A percentile compares a stretch with the other conserved stretches of the same genome.
Conservation (phyloP, 1,140 invertebrate species). For the Glossosoma conforme region DNA sequence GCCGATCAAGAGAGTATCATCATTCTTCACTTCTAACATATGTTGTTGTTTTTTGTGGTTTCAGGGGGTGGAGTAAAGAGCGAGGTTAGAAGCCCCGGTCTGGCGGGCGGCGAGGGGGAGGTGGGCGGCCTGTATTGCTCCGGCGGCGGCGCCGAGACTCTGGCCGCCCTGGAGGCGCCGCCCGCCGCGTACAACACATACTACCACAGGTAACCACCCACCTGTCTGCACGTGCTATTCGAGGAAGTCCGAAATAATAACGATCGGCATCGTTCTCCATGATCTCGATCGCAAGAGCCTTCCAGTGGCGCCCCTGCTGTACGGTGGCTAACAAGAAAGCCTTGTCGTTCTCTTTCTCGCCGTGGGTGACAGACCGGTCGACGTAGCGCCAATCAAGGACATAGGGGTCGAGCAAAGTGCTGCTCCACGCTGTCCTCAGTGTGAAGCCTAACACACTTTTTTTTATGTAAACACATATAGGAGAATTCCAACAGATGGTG, state of each 20-base stretch:
- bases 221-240: too few relatives aligned
- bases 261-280: background rate
- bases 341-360: background rate
- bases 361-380: background rate
- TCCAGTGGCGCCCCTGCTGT: background rate
- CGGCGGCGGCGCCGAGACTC: conserved; percentile 25
- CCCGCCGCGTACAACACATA: conserved; percentile 61
- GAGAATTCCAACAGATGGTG: too few relatives aligned
- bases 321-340: background rate
- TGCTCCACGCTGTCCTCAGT: too few relatives aligned
- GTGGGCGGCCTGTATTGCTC: conserved; percentile 20
- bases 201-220: conserved; percentile 59
- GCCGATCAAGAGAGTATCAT: background rate
- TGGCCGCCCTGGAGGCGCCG: conserved; percentile 45
- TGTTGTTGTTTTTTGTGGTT: background rate
- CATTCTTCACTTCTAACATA: background rate
- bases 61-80: conserved; percentile 47
- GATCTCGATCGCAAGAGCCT: background rate
- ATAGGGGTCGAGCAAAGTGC: too few relatives aligned
- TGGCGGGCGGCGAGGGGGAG: conserved; percentile 43
- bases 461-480: too few relatives aligned
- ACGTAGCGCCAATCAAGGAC: background rate
- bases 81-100: conserved; percentile 55
- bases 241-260: too few relatives aligned
- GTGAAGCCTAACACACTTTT: too few relatives aligned